phyloP scores from a whole-genome alignment of 2,888 invertebrate genomes.

The Amphiduros pacificus region DNA sequence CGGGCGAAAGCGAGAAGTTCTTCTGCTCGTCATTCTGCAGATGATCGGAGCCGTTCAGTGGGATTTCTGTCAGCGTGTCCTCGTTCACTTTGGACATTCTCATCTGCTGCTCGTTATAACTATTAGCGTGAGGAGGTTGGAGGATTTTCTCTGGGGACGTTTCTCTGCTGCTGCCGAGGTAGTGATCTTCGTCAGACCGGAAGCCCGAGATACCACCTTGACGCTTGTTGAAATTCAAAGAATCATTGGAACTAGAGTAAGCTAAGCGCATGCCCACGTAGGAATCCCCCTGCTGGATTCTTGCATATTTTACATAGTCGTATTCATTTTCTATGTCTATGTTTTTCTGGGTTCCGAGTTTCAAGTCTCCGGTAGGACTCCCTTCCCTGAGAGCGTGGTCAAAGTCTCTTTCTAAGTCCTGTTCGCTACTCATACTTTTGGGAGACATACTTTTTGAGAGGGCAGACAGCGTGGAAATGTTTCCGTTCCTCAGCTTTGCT shows the following conservation, averaged over 20 bases:
- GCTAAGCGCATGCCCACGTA: slow-evolving; percentile 77
- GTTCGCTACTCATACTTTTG: background rate
- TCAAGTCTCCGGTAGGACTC: background rate
- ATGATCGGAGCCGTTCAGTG: slow-evolving; percentile 59
- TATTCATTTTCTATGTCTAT: slow-evolving; percentile 56
- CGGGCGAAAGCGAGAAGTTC: slow-evolving; percentile 87
- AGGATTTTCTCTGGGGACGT: slow-evolving; percentile 23
- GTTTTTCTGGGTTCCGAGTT: background rate
- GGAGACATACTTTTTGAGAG: background rate
- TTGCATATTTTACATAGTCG: slow-evolving; percentile 56
- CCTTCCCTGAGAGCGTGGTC: background rate
- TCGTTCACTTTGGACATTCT: slow-evolving; percentile 38
- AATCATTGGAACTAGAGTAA: slow-evolving; percentile 52
- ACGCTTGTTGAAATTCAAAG: slow-evolving; percentile 36
- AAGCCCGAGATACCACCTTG: slow-evolving; percentile 29
- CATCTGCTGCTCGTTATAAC: slow-evolving; percentile 10
- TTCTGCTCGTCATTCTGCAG: slow-evolving; percentile 66
- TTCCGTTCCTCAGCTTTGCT: slow-evolving; percentile 11
- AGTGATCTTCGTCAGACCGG: slow-evolving; percentile 13
- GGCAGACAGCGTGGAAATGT: slow-evolving; percentile 3
- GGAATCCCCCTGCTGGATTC: slow-evolving; percentile 67
- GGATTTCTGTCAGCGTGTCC: slow-evolving; percentile 54
- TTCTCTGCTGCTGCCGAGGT: slow-evolving; percentile 22
- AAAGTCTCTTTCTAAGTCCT: background rate
- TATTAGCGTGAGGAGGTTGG: slow-evolving; percentile 3